phyloP scores from a whole-genome alignment of 2,113 vertebrate genomes.

The Malurus cyaneus region DNA sequence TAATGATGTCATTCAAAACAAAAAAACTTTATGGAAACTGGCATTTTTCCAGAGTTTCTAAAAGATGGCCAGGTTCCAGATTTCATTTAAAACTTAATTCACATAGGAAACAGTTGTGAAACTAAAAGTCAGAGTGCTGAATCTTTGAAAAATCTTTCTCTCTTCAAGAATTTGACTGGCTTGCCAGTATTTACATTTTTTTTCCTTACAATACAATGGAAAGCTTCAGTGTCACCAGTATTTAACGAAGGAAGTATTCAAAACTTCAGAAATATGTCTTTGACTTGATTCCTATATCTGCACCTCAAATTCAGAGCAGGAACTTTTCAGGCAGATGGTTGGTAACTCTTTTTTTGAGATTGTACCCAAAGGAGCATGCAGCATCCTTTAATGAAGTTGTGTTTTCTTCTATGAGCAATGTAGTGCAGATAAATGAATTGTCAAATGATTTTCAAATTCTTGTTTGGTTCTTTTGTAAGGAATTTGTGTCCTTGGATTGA shows the following conservation, averaged over 20 bases:
- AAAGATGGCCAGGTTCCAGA: constrained; percentile 48
- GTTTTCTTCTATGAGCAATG: background rate
- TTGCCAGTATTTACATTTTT: background rate
- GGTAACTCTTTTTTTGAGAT: background rate
- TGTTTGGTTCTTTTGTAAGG: background rate
- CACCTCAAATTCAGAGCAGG: background rate
- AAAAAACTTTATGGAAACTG: constrained; percentile 11
- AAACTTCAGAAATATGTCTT: background rate
- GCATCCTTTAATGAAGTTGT: background rate
- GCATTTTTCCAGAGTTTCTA: constrained; percentile 20
- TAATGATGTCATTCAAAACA: constrained; percentile 17
- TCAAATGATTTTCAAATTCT: background rate
- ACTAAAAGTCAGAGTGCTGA: constrained; percentile 5
- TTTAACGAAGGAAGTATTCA: background rate
- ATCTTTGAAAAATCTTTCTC: background rate
- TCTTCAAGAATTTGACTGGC: background rate
- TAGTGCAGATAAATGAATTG: background rate
- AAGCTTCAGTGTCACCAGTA: background rate
- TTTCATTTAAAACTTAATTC: constrained; percentile 51
- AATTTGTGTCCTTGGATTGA: background rate
- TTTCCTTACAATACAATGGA: background rate
- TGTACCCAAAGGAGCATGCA: background rate
- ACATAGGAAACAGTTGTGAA: constrained; percentile 31
- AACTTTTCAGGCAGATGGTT: background rate
- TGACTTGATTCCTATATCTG: background rate